These are phyloP conservation scores for Parambassis ranga DNA, from an alignment of 2,797 vertebrate species.

Conservation along the genomic window DNA sequence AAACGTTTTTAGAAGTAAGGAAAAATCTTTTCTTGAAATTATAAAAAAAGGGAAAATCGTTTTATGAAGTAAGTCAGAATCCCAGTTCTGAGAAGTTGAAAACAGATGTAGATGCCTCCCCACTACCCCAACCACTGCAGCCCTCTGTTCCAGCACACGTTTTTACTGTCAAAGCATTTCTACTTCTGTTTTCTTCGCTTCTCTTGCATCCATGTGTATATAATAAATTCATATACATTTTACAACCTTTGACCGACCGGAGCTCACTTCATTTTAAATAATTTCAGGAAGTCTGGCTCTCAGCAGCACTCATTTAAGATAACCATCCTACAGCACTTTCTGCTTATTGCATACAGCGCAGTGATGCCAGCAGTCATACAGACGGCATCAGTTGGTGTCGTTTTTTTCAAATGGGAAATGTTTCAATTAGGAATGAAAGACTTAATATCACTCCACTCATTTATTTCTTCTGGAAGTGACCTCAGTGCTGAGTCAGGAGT, in stretches of 20 bases:
- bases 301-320: slow-evolving; percentile 20
- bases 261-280: neutral
- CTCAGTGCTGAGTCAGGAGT: slow-evolving; percentile 25
- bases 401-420: slow-evolving; percentile 16
- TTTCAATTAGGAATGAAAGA: slow-evolving; percentile 34
- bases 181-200: slow-evolving; percentile 5
- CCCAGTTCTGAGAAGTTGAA: slow-evolving; percentile 41
- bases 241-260: neutral
- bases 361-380: slow-evolving; percentile 23
- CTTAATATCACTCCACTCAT: slow-evolving; percentile 14
- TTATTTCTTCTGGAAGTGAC: slow-evolving; percentile 28
- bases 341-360: slow-evolving; percentile 23
- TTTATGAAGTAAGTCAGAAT: slow-evolving; percentile 35
- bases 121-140: slow-evolving; percentile 27
- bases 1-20: slow-evolving; percentile 37
- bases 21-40: slow-evolving; percentile 15
- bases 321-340: slow-evolving; percentile 24
- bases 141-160: slow-evolving; percentile 19
- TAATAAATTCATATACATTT: slow-evolving; percentile 1
- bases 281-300: slow-evolving; percentile 1
- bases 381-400: slow-evolving; percentile 9
- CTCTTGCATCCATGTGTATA: neutral
- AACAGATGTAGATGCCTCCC: slow-evolving; percentile 53
- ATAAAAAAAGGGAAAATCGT: slow-evolving; percentile 11
- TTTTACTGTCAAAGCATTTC: slow-evolving; percentile 16